Conservation (phyloP, 2,888 invertebrate genomes). For the Ornithoptera alexandrae region DNA sequence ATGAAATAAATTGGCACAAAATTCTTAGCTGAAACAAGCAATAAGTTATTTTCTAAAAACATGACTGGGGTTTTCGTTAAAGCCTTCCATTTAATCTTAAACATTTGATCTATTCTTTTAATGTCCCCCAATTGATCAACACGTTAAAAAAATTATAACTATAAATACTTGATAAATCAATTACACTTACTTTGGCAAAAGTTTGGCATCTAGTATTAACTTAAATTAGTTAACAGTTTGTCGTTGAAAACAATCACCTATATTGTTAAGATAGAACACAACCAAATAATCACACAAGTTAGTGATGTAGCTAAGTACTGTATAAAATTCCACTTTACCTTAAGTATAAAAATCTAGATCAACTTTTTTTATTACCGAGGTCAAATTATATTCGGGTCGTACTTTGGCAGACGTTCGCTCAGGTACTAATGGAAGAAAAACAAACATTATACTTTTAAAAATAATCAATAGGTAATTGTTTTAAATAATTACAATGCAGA, state of each 20-base stretch:
- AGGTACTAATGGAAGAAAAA: constrained; percentile 67
- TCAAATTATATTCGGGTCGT: constrained; percentile 40
- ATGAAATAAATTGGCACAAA: constrained; percentile 47
- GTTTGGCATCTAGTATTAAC: constrained; percentile 56
- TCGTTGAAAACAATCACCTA: constrained; percentile 56
- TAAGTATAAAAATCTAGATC: constrained; percentile 39
- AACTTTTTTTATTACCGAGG: constrained; percentile 40
- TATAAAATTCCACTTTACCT: constrained; percentile 35
- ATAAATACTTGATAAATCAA: constrained; percentile 45
- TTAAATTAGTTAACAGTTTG: constrained; percentile 44
- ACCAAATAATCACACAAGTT: constrained; percentile 76
- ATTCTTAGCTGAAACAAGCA: constrained; percentile 43
- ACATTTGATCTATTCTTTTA: constrained; percentile 46
- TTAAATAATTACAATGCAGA: constrained; percentile 34
- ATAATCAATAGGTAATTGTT: neutral
- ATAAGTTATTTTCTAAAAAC: constrained; percentile 37
- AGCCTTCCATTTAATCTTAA: constrained; percentile 54
- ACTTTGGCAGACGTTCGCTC: constrained; percentile 50
- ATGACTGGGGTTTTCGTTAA: constrained; percentile 46
- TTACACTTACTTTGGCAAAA: constrained; percentile 45
- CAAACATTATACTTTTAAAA: constrained; percentile 38
- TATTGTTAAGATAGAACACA: constrained; percentile 70
- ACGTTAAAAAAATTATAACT: constrained; percentile 46
- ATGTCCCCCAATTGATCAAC: constrained; percentile 40
- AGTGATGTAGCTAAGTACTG: constrained; percentile 52